phyloP scores from a whole-genome alignment of 2,797 vertebrate genomes.

The Denticeps clupeoides region DNA sequence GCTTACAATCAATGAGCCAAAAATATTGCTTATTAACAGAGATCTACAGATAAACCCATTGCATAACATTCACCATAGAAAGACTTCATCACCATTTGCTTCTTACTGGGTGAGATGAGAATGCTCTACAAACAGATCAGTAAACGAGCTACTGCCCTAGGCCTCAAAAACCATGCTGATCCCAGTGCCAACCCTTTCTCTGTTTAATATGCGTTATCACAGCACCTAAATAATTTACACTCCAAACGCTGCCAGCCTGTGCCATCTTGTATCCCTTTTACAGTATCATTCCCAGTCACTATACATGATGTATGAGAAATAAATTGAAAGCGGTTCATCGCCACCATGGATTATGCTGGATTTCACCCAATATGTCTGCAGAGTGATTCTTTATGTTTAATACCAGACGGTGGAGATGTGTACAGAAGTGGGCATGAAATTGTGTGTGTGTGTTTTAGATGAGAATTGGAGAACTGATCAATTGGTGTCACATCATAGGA shows the following conservation, averaged over 20 bases:
- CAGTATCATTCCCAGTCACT: conserved; percentile 13
- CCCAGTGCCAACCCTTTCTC: too few relatives aligned
- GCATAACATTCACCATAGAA: too few relatives aligned
- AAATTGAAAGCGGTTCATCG: conserved; percentile 12
- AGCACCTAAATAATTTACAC: conserved; percentile 17
- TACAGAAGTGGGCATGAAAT: not conserved
- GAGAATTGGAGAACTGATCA: too few relatives aligned
- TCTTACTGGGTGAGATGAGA: too few relatives aligned
- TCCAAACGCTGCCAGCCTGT: not conserved
- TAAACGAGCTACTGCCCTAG: too few relatives aligned
- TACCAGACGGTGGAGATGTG: not conserved
- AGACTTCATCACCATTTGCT: too few relatives aligned
- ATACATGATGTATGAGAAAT: conserved; percentile 24
- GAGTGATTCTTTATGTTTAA: conserved; percentile 4
- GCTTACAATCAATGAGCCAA: not conserved
- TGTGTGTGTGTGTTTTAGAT: not conserved
- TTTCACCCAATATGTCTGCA: conserved; percentile 9
- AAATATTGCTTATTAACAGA: too few relatives aligned
- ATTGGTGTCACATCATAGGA: too few relatives aligned
- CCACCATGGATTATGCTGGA: conserved; percentile 18
- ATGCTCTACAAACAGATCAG: too few relatives aligned
- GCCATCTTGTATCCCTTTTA: conserved; percentile 7
- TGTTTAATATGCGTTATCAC: conserved; percentile 3
- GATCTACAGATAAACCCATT: too few relatives aligned
- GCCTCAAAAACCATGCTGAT: too few relatives aligned